phyloP scores from a whole-genome alignment of 1,140 invertebrate species.

The Euura lappo region DNA sequence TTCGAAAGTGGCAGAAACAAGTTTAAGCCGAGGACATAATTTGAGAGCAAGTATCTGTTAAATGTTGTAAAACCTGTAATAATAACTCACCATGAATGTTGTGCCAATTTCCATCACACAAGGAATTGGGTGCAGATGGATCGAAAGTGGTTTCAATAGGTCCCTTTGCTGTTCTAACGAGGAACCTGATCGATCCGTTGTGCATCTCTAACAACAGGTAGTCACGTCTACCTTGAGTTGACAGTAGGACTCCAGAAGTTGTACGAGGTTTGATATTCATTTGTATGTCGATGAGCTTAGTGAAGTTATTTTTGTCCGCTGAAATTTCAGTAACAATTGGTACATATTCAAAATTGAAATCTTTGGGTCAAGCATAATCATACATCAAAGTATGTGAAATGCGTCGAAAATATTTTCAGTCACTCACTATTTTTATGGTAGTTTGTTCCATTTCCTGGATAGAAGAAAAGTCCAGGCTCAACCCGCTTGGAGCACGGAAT shows the following conservation, averaged over 20 bases:
- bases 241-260: constrained; percentile 80
- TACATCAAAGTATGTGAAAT: background rate
- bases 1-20: constrained; percentile 29
- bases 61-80: constrained; percentile 5
- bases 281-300: constrained; percentile 77
- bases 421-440: constrained; percentile 70
- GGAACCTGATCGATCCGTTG: constrained; percentile 82
- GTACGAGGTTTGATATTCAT: constrained; percentile 90
- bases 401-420: constrained; percentile 13
- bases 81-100: constrained; percentile 75
- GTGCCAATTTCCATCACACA: constrained; percentile 96
- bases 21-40: constrained; percentile 36
- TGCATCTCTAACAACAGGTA: constrained; percentile 88
- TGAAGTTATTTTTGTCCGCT: constrained; percentile 79
- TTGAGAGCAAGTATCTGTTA: constrained; percentile 33
- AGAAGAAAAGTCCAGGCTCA: constrained; percentile 91
- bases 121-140: constrained; percentile 71
- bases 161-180: constrained; percentile 85
- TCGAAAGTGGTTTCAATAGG: constrained; percentile 77
- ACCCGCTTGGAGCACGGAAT: constrained; percentile 81
- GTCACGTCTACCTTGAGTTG: constrained; percentile 81
- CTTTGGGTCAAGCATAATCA: constrained; percentile 8
- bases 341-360: background rate
- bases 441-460: constrained; percentile 68
- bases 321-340: constrained; percentile 20